phyloP scores from a whole-genome alignment of 2,888 invertebrate genomes.

The Caenorhabditis macrosperma region DNA sequence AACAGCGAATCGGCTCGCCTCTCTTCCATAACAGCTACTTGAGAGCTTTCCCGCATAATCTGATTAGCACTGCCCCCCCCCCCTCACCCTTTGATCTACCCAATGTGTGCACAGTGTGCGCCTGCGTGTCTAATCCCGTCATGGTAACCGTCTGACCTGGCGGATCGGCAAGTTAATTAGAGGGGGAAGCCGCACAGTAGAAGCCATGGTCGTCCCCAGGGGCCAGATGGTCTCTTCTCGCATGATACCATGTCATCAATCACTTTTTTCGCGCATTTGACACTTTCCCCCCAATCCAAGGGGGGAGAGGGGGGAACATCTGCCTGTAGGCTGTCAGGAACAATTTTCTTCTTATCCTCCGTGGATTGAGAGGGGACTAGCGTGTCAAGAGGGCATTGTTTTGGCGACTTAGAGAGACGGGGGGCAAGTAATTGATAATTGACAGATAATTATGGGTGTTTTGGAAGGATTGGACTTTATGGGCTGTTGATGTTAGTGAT shows the following conservation, averaged over 20 bases:
- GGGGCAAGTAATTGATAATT: background rate
- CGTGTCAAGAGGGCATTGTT: background rate
- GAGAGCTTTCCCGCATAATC: slow-evolving; percentile 20
- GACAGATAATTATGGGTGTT: background rate
- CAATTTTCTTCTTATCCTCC: background rate
- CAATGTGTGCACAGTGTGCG: no score
- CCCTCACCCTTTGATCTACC: no score
- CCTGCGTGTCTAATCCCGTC: slow-evolving; percentile 56
- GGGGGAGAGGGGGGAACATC: slow-evolving; percentile 2
- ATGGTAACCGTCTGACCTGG: slow-evolving; percentile 3
- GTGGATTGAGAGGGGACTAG: background rate
- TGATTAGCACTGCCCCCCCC: slow-evolving; percentile 24
- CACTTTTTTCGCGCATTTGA: slow-evolving; percentile 25
- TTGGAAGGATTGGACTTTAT: no score
- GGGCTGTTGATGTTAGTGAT: no score
- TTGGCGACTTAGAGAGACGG: background rate
- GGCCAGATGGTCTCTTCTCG: slow-evolving; percentile 38
- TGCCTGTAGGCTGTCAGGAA: background rate
- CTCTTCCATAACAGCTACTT: no score
- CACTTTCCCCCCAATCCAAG: no score
- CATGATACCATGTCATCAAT: slow-evolving; percentile 53
- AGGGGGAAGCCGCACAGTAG: no score
- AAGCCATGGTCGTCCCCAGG: no score
- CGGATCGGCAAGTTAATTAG: background rate
- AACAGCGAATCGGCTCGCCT: no score